These are phyloP conservation scores for Xyliphius kryptos DNA, from an alignment of 2,113 vertebrate species.

Conservation along the genomic window DNA sequence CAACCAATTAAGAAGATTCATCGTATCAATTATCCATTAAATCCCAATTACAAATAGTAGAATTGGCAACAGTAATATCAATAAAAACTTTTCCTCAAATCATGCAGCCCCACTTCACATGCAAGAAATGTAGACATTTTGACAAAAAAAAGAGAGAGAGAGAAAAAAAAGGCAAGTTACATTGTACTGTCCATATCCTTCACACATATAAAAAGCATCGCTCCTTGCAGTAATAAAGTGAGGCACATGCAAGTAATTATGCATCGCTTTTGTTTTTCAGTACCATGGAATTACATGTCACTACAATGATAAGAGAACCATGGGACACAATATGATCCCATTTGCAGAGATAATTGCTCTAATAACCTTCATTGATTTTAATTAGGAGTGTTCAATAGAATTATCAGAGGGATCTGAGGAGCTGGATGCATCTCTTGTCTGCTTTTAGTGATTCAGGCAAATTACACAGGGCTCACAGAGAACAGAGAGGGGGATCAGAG, in stretches of 20 bases:
- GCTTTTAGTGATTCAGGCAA: constrained; percentile 49
- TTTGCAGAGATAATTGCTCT: constrained; percentile 68
- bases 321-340: constrained; percentile 58
- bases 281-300: constrained; percentile 45
- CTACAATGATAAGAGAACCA: constrained; percentile 48
- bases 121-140: no score
- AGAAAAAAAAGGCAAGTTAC: no score
- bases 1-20: no score
- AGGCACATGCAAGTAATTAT: constrained; percentile 26
- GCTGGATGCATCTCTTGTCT: constrained; percentile 40
- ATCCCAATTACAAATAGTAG: no score
- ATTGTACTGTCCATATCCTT: no score
- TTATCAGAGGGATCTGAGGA: constrained; percentile 61
- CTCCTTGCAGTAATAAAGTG: constrained; percentile 11
- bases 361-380: constrained; percentile 71
- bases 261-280: constrained; percentile 45
- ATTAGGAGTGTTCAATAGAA: constrained; percentile 60
- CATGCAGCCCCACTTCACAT: no score
- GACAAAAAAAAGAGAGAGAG: no score
- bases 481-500: constrained; percentile 2
- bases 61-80: no score
- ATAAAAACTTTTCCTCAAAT: no score
- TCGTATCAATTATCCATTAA: no score
- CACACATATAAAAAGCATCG: no score
- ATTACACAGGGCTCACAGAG: constrained; percentile 41